phyloP scores from a whole-genome alignment of 92 coral and sea anemone species.

The Parazoanthus swiftii region DNA sequence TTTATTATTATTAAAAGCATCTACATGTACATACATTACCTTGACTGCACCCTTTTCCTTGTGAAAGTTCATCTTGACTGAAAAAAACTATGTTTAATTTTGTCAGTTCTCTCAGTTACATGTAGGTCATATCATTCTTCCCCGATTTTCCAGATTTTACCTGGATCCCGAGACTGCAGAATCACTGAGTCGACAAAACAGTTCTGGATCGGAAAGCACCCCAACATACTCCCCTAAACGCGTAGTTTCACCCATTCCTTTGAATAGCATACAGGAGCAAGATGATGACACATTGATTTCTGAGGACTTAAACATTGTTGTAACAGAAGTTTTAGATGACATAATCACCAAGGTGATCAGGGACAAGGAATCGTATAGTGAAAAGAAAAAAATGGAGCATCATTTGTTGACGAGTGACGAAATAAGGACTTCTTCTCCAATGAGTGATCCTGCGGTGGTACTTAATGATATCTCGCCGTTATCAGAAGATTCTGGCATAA shows the following conservation, averaged over 20 bases:
- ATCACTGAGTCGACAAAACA: slow-evolving; percentile 79
- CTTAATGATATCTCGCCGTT: slow-evolving; percentile 51
- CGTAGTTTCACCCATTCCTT: not conserved
- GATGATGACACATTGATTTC: slow-evolving; percentile 24
- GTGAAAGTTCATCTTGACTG: too few species aligned
- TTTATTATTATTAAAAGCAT: too few species aligned
- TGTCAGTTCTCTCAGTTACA: too few species aligned
- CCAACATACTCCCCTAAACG: slow-evolving; percentile 28
- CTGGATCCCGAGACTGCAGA: slow-evolving; percentile 75
- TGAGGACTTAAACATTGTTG: slow-evolving; percentile 48
- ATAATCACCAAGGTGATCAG: slow-evolving; percentile 53
- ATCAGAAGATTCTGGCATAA: slow-evolving; percentile 85
- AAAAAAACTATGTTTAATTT: too few species aligned
- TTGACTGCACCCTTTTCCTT: too few species aligned
- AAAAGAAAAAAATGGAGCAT: slow-evolving; percentile 3
- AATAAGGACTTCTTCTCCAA: slow-evolving; percentile 33
- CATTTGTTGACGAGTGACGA: slow-evolving; percentile 27
- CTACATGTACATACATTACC: too few species aligned
- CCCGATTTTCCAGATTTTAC: slow-evolving; percentile 53
- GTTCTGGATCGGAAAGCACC: slow-evolving; percentile 50
- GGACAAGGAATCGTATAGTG: not conserved
- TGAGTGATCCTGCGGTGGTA: slow-evolving; percentile 7
- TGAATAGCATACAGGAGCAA: slow-evolving; percentile 27
- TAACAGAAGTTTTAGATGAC: slow-evolving; percentile 51
- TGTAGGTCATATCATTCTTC: not conserved